These are phyloP conservation scores for Pachyuromys duprasi DNA, from an alignment of 2,797 vertebrate species.

Conservation along the genomic window DNA sequence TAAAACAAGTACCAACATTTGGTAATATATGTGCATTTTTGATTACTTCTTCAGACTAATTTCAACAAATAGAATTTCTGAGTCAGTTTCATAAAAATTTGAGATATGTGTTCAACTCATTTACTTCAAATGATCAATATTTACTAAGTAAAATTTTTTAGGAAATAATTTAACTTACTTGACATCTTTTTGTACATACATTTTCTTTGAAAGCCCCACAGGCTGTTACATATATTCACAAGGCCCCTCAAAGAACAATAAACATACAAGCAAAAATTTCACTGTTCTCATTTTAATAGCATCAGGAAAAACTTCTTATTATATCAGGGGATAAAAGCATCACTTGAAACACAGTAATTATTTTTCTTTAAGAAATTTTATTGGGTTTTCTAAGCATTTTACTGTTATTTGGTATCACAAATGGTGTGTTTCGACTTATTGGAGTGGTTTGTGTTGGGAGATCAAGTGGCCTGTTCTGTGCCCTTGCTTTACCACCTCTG, in stretches of 20 bases:
- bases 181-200: background rate
- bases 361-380: conserved; percentile 6
- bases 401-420: background rate
- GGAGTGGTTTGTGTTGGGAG: background rate
- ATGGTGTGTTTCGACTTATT: background rate
- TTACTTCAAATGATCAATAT: background rate
- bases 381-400: background rate
- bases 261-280: background rate
- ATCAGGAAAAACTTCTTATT: background rate
- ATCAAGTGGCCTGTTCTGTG: background rate
- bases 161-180: background rate
- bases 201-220: background rate
- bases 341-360: background rate
- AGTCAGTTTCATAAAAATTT: background rate
- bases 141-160: background rate
- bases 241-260: background rate
- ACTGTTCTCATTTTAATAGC: conserved; percentile 11
- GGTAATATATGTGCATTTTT: background rate
- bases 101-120: background rate
- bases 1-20: background rate
- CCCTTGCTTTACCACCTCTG: background rate
- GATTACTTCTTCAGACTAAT: background rate
- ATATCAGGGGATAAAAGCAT: background rate
- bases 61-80: background rate
- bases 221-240: no score